These are phyloP conservation scores for Diorhabda elongata DNA, from an alignment of 1,140 invertebrate species.

Conservation along the genomic window DNA sequence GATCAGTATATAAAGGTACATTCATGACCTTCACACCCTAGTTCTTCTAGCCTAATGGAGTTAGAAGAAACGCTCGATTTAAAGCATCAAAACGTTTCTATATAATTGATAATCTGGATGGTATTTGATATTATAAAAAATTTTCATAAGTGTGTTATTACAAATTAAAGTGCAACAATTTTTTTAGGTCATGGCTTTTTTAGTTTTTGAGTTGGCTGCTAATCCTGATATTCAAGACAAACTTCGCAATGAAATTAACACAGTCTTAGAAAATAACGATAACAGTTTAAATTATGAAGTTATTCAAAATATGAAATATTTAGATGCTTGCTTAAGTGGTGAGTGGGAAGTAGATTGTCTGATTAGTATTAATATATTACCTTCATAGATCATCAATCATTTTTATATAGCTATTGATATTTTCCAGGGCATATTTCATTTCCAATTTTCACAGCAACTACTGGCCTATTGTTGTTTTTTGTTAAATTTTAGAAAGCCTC, in stretches of 20 bases:
- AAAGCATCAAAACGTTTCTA: too few species aligned
- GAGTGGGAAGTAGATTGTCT: background rate
- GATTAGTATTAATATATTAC: background rate
- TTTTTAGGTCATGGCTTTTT: conserved; percentile 26
- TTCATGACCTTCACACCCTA: too few species aligned
- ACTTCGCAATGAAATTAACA: conserved; percentile 59
- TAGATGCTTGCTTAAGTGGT: conserved; percentile 25
- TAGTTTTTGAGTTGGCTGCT: conserved; percentile 56
- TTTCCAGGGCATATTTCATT: too few species aligned
- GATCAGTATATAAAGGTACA: too few species aligned
- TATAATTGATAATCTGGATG: too few species aligned
- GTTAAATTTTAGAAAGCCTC: conserved; percentile 8
- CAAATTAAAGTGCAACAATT: too few species aligned
- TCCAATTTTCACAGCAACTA: too few species aligned
- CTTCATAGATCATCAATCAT: background rate
- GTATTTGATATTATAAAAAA: too few species aligned
- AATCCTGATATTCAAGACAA: conserved; percentile 63
- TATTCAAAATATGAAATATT: conserved; percentile 20
- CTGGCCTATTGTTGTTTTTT: too few species aligned
- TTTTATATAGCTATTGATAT: background rate
- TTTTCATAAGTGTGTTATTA: too few species aligned
- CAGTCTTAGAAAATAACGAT: conserved; percentile 1
- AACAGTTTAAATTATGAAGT: conserved; percentile 18
- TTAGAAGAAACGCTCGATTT: too few species aligned
- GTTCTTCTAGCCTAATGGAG: too few species aligned